Percentiles rank a stretch among this genome's conserved stretches.
phyloP scores from a whole-genome alignment of 2,113 vertebrate species.

The Anser brachyrhynchus region DNA sequence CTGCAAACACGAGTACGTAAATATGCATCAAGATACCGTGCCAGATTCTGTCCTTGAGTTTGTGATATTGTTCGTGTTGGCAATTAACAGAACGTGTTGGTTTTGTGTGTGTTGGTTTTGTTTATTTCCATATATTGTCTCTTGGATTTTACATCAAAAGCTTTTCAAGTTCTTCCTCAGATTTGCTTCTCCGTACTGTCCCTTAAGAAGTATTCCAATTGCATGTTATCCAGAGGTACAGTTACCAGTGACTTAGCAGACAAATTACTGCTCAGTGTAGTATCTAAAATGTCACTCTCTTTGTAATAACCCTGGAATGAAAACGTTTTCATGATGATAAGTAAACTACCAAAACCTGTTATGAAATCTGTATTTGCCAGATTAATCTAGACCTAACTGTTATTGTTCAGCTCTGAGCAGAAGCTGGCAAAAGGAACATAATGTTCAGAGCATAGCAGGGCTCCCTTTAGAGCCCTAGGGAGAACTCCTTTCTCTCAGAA shows the following conservation, averaged over 20 bases:
- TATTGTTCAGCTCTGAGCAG: neutral
- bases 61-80: neutral
- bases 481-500: neutral
- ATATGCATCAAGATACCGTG: neutral
- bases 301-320: neutral
- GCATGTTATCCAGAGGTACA: neutral
- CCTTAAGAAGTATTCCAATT: neutral
- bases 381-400: neutral
- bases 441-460: neutral
- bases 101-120: neutral
- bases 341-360: no score
- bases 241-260: neutral
- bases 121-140: neutral
- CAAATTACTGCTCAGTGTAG: neutral
- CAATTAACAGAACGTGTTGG: neutral
- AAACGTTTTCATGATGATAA: neutral
- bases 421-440: neutral
- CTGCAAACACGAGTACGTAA: no score
- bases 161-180: neutral
- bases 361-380: neutral
- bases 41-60: neutral
- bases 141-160: neutral
- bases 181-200: neutral
- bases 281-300: neutral
- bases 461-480: neutral